Evolutionary conservation across 2,797 vertebrate genomes (phyloP).

Genomic region (Alcedo atthis): DNA sequence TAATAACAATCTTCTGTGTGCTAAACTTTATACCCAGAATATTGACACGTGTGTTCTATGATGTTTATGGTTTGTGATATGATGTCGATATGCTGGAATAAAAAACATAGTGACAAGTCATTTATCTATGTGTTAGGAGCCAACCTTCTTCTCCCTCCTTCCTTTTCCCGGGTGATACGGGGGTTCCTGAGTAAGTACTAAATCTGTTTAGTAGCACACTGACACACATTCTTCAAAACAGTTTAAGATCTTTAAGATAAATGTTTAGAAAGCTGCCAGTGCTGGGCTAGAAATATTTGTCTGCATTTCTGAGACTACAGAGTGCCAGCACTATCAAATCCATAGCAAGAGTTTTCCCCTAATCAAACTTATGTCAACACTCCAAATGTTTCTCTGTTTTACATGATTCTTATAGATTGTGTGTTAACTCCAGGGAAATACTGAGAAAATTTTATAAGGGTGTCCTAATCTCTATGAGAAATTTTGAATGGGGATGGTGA

Average conservation of each 20-base stretch:
- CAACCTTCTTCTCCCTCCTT: neutral
- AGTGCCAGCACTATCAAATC: neutral
- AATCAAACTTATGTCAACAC: neutral
- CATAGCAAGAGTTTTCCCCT: neutral
- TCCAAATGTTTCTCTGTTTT: neutral
- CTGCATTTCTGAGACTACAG: neutral
- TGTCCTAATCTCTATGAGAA: neutral
- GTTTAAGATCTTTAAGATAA: neutral
- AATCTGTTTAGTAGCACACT: neutral
- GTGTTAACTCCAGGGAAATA: neutral
- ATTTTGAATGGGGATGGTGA: neutral
- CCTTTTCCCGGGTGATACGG: neutral
- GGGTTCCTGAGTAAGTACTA: neutral
- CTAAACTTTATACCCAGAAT: neutral
- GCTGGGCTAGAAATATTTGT: neutral
- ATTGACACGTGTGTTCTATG: neutral
- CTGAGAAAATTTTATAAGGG: neutral
- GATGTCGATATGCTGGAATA: neutral
- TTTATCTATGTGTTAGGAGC: fast-evolving
- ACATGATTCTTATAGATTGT: neutral
- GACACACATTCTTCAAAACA: neutral
- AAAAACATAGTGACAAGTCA: neutral
- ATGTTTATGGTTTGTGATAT: neutral
- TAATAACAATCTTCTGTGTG: neutral
- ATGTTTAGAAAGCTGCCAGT: neutral